These are phyloP conservation scores for Hetaerina titia DNA, from an alignment of 2,888 invertebrate species.

Conservation along the genomic window DNA sequence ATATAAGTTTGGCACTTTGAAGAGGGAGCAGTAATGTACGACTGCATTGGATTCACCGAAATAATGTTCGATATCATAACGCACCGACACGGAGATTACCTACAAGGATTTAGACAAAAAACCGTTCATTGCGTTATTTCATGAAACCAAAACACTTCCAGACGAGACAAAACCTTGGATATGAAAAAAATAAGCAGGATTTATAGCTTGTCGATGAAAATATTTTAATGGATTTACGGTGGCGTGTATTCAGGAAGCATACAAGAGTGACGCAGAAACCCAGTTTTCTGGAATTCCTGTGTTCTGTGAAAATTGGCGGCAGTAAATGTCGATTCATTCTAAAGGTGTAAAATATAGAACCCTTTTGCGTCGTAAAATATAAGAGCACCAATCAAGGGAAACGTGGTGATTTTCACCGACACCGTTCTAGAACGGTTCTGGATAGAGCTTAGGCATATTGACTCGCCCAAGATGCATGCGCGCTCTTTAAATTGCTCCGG, in stretches of 20 bases:
- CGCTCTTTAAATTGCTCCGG: background rate
- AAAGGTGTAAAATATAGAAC: slow-evolving; percentile 2
- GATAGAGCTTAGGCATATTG: background rate
- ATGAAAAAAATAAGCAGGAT: background rate
- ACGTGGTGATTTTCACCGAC: background rate
- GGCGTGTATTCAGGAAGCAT: background rate
- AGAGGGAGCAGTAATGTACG: background rate
- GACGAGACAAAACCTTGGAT: background rate
- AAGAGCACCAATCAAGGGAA: background rate
- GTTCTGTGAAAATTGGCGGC: background rate
- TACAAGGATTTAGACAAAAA: background rate
- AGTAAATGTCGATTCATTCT: background rate
- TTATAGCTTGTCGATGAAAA: background rate
- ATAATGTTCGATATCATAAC: background rate
- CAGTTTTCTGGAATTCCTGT: background rate
- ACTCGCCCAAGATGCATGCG: background rate
- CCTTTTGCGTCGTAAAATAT: background rate
- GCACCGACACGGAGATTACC: background rate
- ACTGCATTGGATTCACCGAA: background rate
- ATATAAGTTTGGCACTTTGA: no score
- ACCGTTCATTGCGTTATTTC: background rate
- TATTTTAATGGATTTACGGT: background rate
- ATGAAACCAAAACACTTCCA: background rate
- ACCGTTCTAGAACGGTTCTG: background rate
- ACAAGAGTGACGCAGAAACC: background rate